Evolutionary conservation across 2,888 invertebrate genomes (phyloP), one percentile per base, ranked within the genome.

Genomic region (Phaonia tiefii): DNA sequence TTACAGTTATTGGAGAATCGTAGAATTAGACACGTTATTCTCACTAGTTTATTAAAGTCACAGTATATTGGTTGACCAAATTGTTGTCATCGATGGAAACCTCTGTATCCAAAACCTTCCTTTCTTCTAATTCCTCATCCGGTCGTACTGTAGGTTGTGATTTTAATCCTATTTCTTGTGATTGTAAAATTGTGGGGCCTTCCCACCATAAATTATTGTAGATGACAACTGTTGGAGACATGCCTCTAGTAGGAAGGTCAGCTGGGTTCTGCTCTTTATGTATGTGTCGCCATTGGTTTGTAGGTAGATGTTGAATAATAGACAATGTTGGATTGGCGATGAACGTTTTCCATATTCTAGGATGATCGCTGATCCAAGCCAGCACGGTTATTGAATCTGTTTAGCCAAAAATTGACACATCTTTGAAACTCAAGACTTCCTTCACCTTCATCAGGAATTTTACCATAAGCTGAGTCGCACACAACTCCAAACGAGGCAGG

Each of bases 211-310:
- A 39, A 0, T 26, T 0, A 51, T 74, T 79, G 46, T 26, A 42
- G 25, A 79, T n/a, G 0, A 79, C 37, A 11, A 65, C 63, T n/a
- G 42, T 10, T 3, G 74, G 58, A 0, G 54, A 56, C 1, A 83
- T 58, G 4, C 82, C 82, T 44, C 80, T 76, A 1, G 80, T 83
- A 1, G 79, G 78, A 26, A 82, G 54, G 17, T 80, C 83, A 17
- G 79, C 82, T 20, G 79, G 79, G 20, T 76, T 79, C 13, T 65
- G 39, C 10, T 76, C 60, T 2, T 73, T 74, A 10, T n/a, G 0
- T 7, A 82, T 60, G 20, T 82, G 79, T 1, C 54, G 51, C 79
- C 72, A 83, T 2, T 77, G 56, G 20, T 15, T 10, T 26, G 73
- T 54, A 17, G 77, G 78, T 42, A 75, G 11, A 11, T 65, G 31